A percentile compares a stretch with the other conserved stretches of the same genome.
Conservation (phyloP, 1,140 invertebrate genomes). For the Zeugodacus cucurbitae region DNA sequence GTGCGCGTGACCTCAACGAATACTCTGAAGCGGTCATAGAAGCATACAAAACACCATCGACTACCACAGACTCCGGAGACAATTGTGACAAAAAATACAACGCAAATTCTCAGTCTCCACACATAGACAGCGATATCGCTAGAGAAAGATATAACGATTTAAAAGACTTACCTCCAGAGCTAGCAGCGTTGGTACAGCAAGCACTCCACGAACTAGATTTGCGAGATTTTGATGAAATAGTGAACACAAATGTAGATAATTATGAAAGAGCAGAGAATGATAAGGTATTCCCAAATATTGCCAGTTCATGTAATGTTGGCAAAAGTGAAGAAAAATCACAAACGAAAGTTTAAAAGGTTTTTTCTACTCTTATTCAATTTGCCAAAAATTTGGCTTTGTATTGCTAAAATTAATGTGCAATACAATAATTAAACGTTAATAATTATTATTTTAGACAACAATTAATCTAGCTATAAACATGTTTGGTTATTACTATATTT, state of each 20-base stretch:
- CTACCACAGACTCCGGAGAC: slow-evolving; percentile 59
- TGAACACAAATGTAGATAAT: not conserved
- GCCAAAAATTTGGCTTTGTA: no score
- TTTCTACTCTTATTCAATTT: no score
- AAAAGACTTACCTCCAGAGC: slow-evolving; percentile 60
- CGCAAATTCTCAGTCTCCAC: not conserved
- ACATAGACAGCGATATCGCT: slow-evolving; percentile 47
- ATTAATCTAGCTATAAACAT: no score
- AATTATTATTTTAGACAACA: no score
- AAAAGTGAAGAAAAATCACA: not conserved
- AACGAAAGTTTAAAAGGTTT: not conserved
- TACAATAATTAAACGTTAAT: no score
- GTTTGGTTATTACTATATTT: no score
- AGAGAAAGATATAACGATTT: slow-evolving; percentile 59
- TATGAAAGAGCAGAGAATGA: slow-evolving; percentile 5
- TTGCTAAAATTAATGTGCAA: no score
- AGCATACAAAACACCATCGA: slow-evolving; percentile 52
- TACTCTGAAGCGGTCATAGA: slow-evolving; percentile 42
- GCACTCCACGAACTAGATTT: slow-evolving; percentile 60
- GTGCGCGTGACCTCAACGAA: slow-evolving; percentile 44
- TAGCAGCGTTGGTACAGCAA: slow-evolving; percentile 59
- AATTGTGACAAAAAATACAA: not conserved
- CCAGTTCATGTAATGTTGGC: not conserved
- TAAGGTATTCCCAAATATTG: not conserved
- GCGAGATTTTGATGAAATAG: slow-evolving; percentile 56